Percentiles rank a stretch among this genome's conserved stretches.
phyloP scores from a whole-genome alignment of 2,888 invertebrate genomes.

The Gari tellinella region DNA sequence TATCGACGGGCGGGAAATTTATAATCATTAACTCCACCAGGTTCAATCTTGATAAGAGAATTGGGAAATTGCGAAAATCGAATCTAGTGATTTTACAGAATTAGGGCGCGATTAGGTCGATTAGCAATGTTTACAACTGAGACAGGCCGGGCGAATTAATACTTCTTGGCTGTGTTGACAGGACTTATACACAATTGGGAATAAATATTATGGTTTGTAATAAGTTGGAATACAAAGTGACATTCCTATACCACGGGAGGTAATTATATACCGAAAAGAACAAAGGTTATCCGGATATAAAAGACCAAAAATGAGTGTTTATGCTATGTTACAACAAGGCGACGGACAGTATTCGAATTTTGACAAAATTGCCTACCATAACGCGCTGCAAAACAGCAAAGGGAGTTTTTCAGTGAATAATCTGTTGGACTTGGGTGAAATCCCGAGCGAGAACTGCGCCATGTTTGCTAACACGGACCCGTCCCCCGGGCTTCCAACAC shows the following conservation, averaged over 20 bases:
- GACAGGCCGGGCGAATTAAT: constrained; percentile 14
- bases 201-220: constrained; percentile 53
- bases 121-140: constrained; percentile 15
- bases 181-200: constrained; percentile 5
- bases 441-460: constrained; percentile 77
- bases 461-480: constrained; percentile 77
- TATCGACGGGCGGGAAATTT: constrained; percentile 46
- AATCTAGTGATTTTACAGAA: constrained; percentile 39
- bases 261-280: constrained; percentile 42
- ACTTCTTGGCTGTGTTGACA: neutral
- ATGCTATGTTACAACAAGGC: constrained; percentile 61
- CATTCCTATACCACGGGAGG: constrained; percentile 53
- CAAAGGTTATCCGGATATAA: constrained; percentile 14
- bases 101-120: constrained; percentile 10
- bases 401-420: constrained; percentile 78
- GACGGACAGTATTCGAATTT: constrained; percentile 71
- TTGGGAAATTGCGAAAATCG: constrained; percentile 41
- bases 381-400: constrained; percentile 71
- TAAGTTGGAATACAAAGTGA: constrained; percentile 35
- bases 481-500: constrained; percentile 68
- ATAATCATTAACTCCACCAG: constrained; percentile 51
- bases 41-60: constrained; percentile 49
- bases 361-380: constrained; percentile 74
- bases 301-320: constrained; percentile 67
- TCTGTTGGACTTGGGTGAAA: constrained; percentile 75